Percentiles rank a stretch among this genome's conserved stretches.
Conservation (phyloP, 2,113 vertebrate genomes). For the Cyphomyrus discorhynchus region DNA sequence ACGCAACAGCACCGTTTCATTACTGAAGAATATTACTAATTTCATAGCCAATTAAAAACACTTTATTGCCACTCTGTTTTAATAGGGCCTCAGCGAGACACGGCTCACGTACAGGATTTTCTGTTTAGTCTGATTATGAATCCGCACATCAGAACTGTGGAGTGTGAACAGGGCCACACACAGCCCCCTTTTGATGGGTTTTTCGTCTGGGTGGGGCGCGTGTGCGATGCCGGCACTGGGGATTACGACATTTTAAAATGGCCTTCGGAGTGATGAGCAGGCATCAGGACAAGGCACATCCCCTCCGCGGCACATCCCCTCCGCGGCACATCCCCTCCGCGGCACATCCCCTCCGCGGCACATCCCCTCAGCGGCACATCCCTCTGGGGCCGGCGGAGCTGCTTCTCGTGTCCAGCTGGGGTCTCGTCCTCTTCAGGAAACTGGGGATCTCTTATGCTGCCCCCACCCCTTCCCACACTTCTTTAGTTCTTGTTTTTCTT, state of each 20-base stretch:
- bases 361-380: background rate
- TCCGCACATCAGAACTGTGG: conserved; percentile 14
- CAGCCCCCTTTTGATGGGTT: background rate
- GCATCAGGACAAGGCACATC: background rate
- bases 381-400: background rate
- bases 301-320: no score
- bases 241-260: background rate
- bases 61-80: background rate
- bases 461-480: background rate
- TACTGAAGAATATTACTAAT: background rate
- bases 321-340: no score
- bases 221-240: background rate
- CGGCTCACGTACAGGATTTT: background rate
- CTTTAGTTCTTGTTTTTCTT: background rate
- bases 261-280: background rate
- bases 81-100: background rate
- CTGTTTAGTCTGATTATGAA: conserved; percentile 14
- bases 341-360: background rate
- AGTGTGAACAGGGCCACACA: background rate
- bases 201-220: background rate
- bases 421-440: background rate
- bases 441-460: background rate
- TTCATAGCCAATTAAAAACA: background rate
- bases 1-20: background rate
- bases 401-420: background rate